Evolutionary conservation across 2,113 vertebrate species (phyloP).

Genomic region (Crotalus horridus): DNA sequence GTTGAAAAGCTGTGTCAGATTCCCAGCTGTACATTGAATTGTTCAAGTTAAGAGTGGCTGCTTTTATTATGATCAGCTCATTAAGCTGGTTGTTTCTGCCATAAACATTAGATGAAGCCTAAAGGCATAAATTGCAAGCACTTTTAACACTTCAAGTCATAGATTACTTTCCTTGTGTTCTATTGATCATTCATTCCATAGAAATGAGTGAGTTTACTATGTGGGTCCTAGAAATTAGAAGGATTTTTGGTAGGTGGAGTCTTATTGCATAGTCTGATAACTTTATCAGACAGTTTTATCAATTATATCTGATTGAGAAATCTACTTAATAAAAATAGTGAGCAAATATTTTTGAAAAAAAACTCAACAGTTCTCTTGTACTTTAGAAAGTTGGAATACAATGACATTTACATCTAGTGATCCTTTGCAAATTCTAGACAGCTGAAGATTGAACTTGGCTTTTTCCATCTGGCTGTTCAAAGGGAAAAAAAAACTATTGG

Average conservation of each 20-base stretch:
- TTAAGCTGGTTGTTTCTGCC: neutral
- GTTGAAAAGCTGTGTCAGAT: neutral
- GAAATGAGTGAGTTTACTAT: neutral
- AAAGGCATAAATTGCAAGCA: neutral
- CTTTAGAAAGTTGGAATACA: neutral
- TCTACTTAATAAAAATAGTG: neutral
- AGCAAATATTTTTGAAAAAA: neutral
- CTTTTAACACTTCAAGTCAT: neutral
- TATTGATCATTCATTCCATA: neutral
- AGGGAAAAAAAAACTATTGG: neutral
- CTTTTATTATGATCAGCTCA: neutral
- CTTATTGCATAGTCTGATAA: neutral
- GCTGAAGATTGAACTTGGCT: neutral
- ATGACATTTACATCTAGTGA: neutral
- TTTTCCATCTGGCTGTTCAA: neutral
- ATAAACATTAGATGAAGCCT: neutral
- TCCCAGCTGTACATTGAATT: neutral
- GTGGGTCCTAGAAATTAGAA: neutral
- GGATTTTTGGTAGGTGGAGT: neutral
- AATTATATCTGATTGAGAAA: neutral
- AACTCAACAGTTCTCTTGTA: neutral
- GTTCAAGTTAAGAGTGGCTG: neutral
- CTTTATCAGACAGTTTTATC: neutral
- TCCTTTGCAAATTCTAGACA: neutral
- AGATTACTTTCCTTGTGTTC: neutral